Conservation (phyloP, 1,140 invertebrate species). For the Heliconius hewitsoni region DNA sequence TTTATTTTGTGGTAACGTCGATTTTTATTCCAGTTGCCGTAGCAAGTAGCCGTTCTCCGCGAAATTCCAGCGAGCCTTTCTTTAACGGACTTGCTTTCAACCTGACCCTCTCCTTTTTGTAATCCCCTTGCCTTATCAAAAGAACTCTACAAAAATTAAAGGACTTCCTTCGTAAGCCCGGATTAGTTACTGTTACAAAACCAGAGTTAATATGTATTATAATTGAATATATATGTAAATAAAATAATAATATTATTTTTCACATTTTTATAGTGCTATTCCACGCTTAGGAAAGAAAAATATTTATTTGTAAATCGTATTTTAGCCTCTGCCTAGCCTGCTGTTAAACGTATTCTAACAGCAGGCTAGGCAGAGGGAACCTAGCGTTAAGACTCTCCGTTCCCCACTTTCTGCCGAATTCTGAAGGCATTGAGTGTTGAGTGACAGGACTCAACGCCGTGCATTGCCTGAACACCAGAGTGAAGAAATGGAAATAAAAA, state of each 20-base stretch:
- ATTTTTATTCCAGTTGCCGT: conserved; percentile 46
- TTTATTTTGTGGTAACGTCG: conserved; percentile 34
- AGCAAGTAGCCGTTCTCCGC: conserved; percentile 40
- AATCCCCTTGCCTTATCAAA: conserved; percentile 61
- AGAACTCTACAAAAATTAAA: conserved; percentile 62
- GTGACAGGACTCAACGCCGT: no score
- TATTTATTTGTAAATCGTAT: no score
- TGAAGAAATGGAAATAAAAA: no score
- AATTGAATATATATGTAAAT: conserved; percentile 9
- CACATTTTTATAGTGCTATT: no score
- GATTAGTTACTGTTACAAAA: conserved; percentile 53
- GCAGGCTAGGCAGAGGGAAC: no score
- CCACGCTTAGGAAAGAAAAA: no score
- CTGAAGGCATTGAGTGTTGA: no score
- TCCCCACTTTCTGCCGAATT: no score
- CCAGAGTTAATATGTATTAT: conserved; percentile 38
- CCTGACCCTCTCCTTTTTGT: conserved; percentile 57
- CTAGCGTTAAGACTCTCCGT: no score
- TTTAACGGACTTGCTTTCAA: conserved; percentile 57
- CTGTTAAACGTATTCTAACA: no score
- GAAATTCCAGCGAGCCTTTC: conserved; percentile 52
- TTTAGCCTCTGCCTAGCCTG: no score
- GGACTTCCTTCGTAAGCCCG: conserved; percentile 54
- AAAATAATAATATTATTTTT: neutral
- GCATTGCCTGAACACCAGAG: no score